Evolutionary conservation across 2,797 vertebrate species (phyloP).

Genomic region (Uromys caudimaculatus): DNA sequence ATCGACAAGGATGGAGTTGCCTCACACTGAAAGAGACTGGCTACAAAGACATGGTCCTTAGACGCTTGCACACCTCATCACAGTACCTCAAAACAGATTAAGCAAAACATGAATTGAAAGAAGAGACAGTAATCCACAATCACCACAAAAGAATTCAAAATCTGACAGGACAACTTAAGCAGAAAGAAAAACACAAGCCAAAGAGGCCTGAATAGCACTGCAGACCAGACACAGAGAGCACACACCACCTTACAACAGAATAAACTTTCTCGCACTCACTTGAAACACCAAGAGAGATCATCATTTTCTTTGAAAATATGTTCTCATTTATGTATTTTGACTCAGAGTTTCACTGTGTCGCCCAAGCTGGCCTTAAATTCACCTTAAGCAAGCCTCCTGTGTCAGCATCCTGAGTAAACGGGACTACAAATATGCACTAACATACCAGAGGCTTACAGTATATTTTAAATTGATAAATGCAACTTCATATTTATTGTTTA

Average conservation of each 20-base stretch:
- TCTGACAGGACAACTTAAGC: not conserved
- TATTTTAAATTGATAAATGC: not conserved
- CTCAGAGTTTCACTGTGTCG: not conserved
- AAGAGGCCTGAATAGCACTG: not conserved
- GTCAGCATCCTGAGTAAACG: not conserved
- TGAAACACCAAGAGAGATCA: conserved; percentile 14
- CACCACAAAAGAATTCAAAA: conserved; percentile 41
- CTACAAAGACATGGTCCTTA: not conserved
- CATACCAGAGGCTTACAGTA: not conserved
- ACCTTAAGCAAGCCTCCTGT: not conserved
- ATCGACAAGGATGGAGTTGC: conserved; percentile 21
- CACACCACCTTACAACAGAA: not conserved
- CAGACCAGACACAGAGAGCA: not conserved
- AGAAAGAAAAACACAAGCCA: conserved; percentile 19
- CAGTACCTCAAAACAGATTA: conserved; percentile 34
- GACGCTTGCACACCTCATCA: not conserved
- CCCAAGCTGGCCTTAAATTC: not conserved
- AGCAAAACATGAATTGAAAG: not conserved
- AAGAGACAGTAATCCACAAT: conserved; percentile 22
- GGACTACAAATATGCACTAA: not conserved
- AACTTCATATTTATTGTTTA: not conserved
- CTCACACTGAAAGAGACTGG: not conserved
- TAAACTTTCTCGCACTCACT: conserved; percentile 3
- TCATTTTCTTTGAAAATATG: not conserved
- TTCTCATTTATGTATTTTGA: not conserved